phyloP scores from a whole-genome alignment of 2,797 vertebrate species.

The Poecile montanus region DNA sequence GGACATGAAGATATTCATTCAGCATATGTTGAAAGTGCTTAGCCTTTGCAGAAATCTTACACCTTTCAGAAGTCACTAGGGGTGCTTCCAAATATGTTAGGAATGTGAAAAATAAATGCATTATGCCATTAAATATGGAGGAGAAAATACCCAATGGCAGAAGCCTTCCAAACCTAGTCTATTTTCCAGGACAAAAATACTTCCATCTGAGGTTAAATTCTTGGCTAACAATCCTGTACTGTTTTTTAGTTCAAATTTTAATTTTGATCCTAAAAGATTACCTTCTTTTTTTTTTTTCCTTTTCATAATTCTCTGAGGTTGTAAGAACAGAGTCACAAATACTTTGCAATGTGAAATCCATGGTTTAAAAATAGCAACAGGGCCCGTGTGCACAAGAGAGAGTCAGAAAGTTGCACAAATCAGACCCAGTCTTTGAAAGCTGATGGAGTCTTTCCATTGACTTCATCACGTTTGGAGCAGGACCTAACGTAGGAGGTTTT shows the following conservation, averaged over 20 bases:
- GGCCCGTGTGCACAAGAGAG: neutral
- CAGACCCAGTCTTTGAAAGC: neutral
- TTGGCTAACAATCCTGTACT: neutral
- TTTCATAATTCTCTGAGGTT: neutral
- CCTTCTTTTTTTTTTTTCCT: accelerated
- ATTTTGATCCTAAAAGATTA: neutral
- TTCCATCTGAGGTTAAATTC: neutral
- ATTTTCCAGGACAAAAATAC: neutral
- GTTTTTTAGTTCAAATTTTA: neutral
- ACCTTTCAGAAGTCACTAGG: neutral
- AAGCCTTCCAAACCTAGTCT: neutral
- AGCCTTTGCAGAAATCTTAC: neutral
- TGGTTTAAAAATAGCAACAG: slow-evolving; percentile 2
- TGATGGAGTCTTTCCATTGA: slow-evolving; percentile 46
- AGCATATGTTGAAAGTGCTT: neutral
- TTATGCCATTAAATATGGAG: neutral
- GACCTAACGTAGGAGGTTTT: neutral
- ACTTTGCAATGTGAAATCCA: neutral
- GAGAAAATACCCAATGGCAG: neutral
- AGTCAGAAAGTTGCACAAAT: neutral
- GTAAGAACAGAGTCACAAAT: neutral
- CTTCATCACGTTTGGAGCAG: slow-evolving; percentile 24
- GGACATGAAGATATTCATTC: neutral
- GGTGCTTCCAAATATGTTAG: neutral
- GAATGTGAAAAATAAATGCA: neutral